Evolutionary conservation across 1,140 invertebrate genomes (phyloP).

Genomic region (Drosophila willistoni): DNA sequence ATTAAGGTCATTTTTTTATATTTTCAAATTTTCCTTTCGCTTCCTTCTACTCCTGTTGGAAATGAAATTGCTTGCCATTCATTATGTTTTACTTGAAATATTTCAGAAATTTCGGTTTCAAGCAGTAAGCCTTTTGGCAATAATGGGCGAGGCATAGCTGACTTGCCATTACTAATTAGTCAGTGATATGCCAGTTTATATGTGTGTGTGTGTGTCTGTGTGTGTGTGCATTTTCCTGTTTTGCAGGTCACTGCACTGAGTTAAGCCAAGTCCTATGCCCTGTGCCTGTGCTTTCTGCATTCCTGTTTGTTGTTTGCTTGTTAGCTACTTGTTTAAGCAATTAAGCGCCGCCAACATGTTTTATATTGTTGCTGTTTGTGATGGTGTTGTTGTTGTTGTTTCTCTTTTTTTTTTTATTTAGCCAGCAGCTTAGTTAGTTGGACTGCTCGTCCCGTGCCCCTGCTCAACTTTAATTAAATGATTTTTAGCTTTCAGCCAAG

Average conservation of each 20-base stretch:
- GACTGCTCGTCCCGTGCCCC: not conserved
- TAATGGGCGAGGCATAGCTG: not conserved
- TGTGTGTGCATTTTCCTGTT: not conserved
- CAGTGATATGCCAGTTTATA: constrained; percentile 17
- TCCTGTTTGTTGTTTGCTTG: constrained; percentile 22
- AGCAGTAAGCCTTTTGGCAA: not conserved
- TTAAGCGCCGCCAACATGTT: constrained; percentile 27
- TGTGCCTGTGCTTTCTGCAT: not conserved
- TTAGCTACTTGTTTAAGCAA: constrained; percentile 35
- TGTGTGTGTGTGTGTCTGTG: not conserved
- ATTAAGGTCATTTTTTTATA: constrained; percentile 8
- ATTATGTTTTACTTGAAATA: constrained; percentile 4
- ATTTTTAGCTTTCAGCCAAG: constrained; percentile 30
- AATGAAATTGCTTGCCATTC: constrained; percentile 13
- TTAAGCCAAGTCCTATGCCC: not conserved
- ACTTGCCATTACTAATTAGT: constrained; percentile 16
- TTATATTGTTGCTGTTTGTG: not conserved
- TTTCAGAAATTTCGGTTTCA: constrained; percentile 2
- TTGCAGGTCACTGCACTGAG: constrained; percentile 18
- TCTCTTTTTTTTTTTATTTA: constrained; percentile 17
- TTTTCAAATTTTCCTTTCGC: not conserved
- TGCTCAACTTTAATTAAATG: constrained; percentile 32
- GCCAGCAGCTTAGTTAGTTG: constrained; percentile 17
- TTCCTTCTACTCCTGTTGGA: not conserved
- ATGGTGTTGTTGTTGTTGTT: constrained; percentile 3